Percentiles rank a stretch among this genome's conserved stretches.
Evolutionary conservation across 2,888 invertebrate species (phyloP).

Genomic region (Eumacrocentrus americanus): DNA sequence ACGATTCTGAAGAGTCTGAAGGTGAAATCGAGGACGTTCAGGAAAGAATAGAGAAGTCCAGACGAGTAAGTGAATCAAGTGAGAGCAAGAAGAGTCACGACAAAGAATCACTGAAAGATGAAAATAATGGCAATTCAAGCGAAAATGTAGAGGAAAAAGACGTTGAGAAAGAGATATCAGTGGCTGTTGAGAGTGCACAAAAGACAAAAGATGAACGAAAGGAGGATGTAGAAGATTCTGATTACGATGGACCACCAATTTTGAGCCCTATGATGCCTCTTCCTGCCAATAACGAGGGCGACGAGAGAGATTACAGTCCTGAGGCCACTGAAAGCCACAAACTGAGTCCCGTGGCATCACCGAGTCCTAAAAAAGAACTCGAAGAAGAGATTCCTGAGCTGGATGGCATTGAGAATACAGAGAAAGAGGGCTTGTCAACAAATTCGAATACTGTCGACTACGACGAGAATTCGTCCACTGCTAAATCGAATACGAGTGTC

Average conservation of each 20-base stretch:
- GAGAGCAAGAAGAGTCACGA: conserved; percentile 34
- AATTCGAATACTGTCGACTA: conserved; percentile 18
- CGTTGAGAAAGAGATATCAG: no score
- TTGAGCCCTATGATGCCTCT: conserved; percentile 57
- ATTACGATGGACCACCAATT: conserved; percentile 56
- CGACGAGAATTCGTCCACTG: conserved; percentile 17
- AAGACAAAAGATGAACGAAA: conserved; percentile 28
- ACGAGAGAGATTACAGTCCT: conserved; percentile 25
- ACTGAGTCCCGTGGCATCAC: conserved; percentile 43
- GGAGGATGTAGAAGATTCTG: conserved; percentile 41
- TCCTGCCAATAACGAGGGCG: conserved; percentile 34
- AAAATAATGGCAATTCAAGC: background rate
- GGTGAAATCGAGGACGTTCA: conserved; percentile 25
- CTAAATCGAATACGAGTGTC: conserved; percentile 24
- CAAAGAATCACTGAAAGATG: conserved; percentile 25
- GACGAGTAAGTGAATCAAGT: conserved; percentile 5
- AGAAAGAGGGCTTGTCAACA: conserved; percentile 18
- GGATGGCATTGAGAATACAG: conserved; percentile 3
- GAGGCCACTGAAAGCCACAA: conserved; percentile 34
- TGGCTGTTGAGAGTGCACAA: conserved; percentile 18
- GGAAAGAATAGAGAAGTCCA: background rate
- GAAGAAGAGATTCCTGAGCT: conserved; percentile 26
- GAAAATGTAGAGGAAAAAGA: conserved; percentile 7
- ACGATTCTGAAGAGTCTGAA: conserved; percentile 38
- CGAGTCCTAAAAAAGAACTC: conserved; percentile 23